phyloP scores from a whole-genome alignment of 2,888 invertebrate species.

The Agrochola circellaris region DNA sequence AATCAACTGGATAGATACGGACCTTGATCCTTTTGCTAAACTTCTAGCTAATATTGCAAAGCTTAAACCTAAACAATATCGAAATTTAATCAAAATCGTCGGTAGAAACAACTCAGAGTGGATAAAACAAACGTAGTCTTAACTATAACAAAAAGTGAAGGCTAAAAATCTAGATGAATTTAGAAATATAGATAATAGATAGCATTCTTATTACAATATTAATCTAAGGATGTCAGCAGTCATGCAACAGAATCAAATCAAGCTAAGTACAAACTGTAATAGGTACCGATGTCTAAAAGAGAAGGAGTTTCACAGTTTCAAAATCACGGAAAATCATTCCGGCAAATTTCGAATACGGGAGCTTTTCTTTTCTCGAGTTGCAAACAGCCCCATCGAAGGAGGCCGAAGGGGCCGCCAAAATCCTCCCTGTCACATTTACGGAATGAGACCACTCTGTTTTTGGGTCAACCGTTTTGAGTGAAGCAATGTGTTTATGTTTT shows the following conservation, averaged over 20 bases:
- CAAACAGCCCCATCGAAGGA: constrained; percentile 56
- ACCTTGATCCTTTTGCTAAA: constrained; percentile 11
- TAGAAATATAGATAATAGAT: background rate
- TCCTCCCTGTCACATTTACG: constrained; percentile 64
- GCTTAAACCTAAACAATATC: background rate
- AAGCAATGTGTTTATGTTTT: constrained; percentile 63
- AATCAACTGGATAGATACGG: constrained; percentile 2
- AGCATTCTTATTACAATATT: background rate
- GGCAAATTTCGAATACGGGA: constrained; percentile 19
- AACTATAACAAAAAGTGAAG: background rate
- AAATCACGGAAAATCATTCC: constrained; percentile 15
- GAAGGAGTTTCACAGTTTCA: constrained; percentile 3
- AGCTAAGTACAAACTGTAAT: background rate
- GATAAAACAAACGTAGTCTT: background rate
- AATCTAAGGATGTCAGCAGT: background rate
- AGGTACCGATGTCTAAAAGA: background rate
- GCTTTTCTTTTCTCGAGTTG: constrained; percentile 31
- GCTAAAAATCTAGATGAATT: background rate
- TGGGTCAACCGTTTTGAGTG: constrained; percentile 76
- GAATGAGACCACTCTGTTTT: constrained; percentile 72
- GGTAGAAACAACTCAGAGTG: background rate
- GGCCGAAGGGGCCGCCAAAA: constrained; percentile 57
- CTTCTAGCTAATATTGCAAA: background rate
- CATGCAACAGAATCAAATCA: background rate
- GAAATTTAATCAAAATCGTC: background rate